A percentile compares a stretch with the other conserved stretches of the same genome.
phyloP scores from a whole-genome alignment of 1,140 invertebrate species.

The Paraescarpia echinospica region DNA sequence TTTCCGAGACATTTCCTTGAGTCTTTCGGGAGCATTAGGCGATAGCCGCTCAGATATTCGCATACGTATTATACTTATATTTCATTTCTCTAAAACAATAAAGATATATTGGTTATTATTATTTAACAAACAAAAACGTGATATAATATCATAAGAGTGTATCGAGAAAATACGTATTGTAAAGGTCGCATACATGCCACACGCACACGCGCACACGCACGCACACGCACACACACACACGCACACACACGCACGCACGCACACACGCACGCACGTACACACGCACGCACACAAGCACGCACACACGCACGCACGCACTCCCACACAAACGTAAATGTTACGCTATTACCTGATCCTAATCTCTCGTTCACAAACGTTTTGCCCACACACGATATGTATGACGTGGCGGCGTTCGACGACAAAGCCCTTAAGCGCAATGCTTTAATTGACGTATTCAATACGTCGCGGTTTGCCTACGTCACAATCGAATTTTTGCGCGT shows the following conservation, averaged over 20 bases:
- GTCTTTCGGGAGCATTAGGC: not conserved
- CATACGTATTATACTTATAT: not conserved
- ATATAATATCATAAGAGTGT: not conserved
- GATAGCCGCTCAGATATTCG: not conserved
- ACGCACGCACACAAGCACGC: too few species aligned
- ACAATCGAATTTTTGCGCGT: too few species aligned
- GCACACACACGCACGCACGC: conserved; percentile 1
- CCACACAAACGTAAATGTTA: too few species aligned
- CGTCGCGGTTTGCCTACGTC: too few species aligned
- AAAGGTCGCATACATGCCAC: not conserved
- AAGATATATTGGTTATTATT: not conserved
- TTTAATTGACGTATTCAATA: too few species aligned
- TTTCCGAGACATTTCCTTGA: not conserved
- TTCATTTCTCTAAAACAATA: not conserved
- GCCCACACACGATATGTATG: too few species aligned
- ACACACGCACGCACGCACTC: too few species aligned
- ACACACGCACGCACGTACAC: not conserved
- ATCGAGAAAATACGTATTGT: not conserved
- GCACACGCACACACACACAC: not conserved
- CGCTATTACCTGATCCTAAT: too few species aligned
- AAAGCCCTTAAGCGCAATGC: too few species aligned
- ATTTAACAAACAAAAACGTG: not conserved
- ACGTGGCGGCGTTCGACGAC: too few species aligned
- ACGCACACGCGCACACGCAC: too few species aligned
- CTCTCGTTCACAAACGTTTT: too few species aligned